Evolutionary conservation across 1,140 invertebrate genomes (phyloP).

Genomic region (Muscidifurax raptorellus): DNA sequence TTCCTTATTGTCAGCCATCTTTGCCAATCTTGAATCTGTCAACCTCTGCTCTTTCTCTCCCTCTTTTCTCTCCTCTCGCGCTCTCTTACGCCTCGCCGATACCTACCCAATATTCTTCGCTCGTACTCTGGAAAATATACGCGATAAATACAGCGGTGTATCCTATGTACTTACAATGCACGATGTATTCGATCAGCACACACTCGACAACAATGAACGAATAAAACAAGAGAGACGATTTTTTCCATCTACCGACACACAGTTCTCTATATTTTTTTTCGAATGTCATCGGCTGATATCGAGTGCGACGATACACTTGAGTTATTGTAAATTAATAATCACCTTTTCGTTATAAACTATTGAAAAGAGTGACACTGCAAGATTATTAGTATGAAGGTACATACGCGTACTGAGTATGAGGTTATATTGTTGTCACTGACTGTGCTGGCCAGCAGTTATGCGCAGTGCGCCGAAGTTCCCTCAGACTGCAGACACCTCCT

Average conservation of each 20-base stretch:
- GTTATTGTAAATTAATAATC: background rate
- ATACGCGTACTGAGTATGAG: background rate
- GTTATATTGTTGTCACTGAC: background rate
- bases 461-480: background rate
- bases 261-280: background rate
- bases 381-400: background rate
- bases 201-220: background rate
- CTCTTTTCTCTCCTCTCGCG: background rate
- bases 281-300: background rate
- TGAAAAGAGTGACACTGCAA: background rate
- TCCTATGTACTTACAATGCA: background rate
- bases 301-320: background rate
- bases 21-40: slow-evolving; percentile 75
- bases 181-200: background rate
- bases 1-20: slow-evolving; percentile 81
- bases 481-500: background rate
- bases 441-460: background rate
- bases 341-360: background rate
- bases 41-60: slow-evolving; percentile 40
- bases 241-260: background rate
- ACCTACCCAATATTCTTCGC: background rate
- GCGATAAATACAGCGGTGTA: background rate
- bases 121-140: background rate
- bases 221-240: background rate
- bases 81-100: background rate